phyloP scores from a whole-genome alignment of 2,113 vertebrate species.

The Rhodinocichla rosea region DNA sequence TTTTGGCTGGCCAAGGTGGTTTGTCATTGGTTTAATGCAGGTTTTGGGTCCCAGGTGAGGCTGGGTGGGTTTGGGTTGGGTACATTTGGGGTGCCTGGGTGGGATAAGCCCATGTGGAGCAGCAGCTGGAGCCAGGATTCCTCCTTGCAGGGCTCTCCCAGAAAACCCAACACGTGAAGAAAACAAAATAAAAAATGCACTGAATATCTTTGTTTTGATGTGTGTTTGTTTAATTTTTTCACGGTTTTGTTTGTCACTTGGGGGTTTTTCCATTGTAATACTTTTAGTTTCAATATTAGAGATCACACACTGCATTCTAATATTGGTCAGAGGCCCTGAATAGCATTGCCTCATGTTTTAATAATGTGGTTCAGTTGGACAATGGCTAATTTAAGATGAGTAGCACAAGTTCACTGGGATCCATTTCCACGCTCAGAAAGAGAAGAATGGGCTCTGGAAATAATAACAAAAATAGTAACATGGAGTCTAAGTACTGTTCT shows the following conservation, averaged over 20 bases:
- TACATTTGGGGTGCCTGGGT: not conserved
- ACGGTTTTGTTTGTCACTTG: not conserved
- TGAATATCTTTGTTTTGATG: not conserved
- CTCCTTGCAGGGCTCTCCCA: not conserved
- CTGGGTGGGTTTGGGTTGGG: not conserved
- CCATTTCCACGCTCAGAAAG: not conserved
- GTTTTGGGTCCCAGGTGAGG: not conserved
- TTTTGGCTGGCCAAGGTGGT: not conserved
- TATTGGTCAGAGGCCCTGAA: slow-evolving; percentile 4
- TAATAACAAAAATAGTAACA: slow-evolving; percentile 33
- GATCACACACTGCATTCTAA: not conserved
- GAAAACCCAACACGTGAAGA: not conserved
- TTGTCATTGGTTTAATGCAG: not conserved
- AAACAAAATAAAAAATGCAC: not conserved
- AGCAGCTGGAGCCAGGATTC: not conserved
- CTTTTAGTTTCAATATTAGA: not conserved
- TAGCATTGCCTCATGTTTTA: slow-evolving; percentile 41
- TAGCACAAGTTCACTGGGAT: not conserved
- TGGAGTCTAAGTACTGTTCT: not conserved
- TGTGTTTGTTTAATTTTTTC: not conserved
- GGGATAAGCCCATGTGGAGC: not conserved
- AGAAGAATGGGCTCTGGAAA: slow-evolving; percentile 54
- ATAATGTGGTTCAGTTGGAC: slow-evolving; percentile 35
- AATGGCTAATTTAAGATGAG: slow-evolving; percentile 9
- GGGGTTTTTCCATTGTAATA: not conserved